Percentiles rank a stretch among this genome's conserved stretches.
phyloP scores from a whole-genome alignment of 1,140 invertebrate genomes.

The Neodiprion virginianus region DNA sequence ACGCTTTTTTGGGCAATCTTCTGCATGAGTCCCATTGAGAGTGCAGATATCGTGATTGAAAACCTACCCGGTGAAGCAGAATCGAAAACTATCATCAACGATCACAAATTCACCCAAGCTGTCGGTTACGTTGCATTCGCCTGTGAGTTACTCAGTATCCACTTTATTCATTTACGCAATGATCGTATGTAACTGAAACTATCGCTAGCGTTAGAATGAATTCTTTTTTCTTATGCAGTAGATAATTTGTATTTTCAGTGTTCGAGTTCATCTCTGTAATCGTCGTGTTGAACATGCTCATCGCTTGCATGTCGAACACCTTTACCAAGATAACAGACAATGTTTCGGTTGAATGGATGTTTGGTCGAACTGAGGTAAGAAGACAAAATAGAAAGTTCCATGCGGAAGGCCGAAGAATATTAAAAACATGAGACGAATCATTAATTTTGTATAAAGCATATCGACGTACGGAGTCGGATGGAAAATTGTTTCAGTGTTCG shows the following conservation, averaged over 20 bases:
- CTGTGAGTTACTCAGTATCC: constrained; percentile 35
- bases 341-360: constrained; percentile 67
- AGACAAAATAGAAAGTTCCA: background rate
- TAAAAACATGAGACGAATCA: too few species aligned
- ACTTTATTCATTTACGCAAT: constrained; percentile 15
- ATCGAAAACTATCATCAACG: constrained; percentile 58
- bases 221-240: background rate
- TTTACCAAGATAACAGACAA: constrained; percentile 72
- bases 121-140: constrained; percentile 72
- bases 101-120: constrained; percentile 67
- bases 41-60: constrained; percentile 69
- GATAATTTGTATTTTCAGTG: constrained; percentile 40
- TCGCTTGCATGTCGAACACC: constrained; percentile 79
- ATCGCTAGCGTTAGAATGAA: background rate
- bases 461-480: too few species aligned
- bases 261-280: constrained; percentile 76
- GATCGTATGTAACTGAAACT: constrained; percentile 1
- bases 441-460: too few species aligned
- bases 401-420: too few species aligned
- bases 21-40: constrained; percentile 72
- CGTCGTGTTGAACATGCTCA: constrained; percentile 79
- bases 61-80: constrained; percentile 62
- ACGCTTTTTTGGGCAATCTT: constrained; percentile 81
- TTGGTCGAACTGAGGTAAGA: constrained; percentile 63
- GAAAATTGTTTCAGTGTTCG: too few species aligned